These are phyloP conservation scores for Pherbina coryleti DNA, from an alignment of 2,888 invertebrate species.

Conservation along the genomic window DNA sequence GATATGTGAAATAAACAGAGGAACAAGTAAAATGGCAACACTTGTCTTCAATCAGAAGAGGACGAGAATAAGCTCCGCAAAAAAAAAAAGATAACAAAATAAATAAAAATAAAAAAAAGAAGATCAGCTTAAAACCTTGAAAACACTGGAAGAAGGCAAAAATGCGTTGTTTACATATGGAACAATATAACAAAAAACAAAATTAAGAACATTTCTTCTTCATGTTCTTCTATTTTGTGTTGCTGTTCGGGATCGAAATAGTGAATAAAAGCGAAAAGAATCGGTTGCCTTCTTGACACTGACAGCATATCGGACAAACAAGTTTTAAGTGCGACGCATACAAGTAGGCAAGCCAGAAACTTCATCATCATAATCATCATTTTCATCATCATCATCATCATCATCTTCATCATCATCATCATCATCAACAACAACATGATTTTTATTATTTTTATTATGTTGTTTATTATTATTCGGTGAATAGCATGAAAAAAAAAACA, in stretches of 20 bases:
- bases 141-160: background rate
- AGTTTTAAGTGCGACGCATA: background rate
- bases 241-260: too few relatives aligned
- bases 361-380: background rate
- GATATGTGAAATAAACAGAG: background rate
- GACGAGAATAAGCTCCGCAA: background rate
- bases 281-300: background rate
- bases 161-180: background rate
- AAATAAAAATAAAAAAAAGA: background rate
- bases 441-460: background rate
- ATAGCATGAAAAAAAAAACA: slow-evolving; percentile 49
- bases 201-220: background rate
- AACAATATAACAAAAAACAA: background rate
- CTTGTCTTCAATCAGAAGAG: background rate
- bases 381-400: too few relatives aligned
- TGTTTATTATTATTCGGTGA: background rate
- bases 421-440: too few relatives aligned
- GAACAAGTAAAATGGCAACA: slow-evolving; percentile 9
- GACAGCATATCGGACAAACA: background rate
- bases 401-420: background rate
- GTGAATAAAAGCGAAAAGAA: background rate
- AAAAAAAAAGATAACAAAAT: background rate
- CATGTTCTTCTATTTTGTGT: too few relatives aligned
- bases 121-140: background rate
- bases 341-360: background rate